Evolutionary conservation across 2,113 vertebrate species (phyloP).

Genomic region (Peromyscus californicus): DNA sequence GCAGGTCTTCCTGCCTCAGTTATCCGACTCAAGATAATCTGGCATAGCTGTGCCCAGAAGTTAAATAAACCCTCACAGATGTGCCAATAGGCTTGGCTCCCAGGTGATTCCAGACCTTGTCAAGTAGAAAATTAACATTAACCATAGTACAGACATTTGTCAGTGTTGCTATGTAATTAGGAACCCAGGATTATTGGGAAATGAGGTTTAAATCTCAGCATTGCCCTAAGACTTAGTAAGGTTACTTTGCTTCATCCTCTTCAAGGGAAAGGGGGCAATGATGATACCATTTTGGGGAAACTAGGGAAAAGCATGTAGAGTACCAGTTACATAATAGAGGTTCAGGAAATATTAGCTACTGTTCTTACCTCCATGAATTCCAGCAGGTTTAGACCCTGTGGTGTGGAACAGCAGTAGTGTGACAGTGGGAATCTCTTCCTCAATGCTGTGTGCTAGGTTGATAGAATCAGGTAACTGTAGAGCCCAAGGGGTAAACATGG

Average conservation of each 20-base stretch:
- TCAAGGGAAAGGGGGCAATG: not conserved
- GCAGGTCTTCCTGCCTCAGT: not conserved
- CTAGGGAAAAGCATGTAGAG: not conserved
- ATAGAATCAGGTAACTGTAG: not conserved
- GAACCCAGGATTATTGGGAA: not conserved
- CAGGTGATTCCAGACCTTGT: not conserved
- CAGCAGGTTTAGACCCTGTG: not conserved
- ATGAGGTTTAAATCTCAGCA: not conserved
- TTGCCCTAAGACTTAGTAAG: not conserved
- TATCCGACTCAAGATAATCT: not conserved
- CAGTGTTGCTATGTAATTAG: not conserved
- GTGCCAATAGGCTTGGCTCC: not conserved
- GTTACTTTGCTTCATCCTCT: not conserved
- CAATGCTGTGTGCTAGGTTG: not conserved
- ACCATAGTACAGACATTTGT: not conserved
- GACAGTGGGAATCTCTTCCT: not conserved
- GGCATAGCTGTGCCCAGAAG: no score
- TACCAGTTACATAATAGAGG: not conserved
- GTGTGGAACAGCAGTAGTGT: no score
- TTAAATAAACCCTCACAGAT: not conserved
- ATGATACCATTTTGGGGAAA: conserved; percentile 8
- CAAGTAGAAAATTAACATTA: not conserved
- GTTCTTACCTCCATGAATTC: not conserved
- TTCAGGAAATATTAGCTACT: not conserved
- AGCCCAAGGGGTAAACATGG: not conserved